These are phyloP conservation scores for Cephalopholis sonnerati DNA, from an alignment of 2,113 vertebrate species.

Conservation along the genomic window DNA sequence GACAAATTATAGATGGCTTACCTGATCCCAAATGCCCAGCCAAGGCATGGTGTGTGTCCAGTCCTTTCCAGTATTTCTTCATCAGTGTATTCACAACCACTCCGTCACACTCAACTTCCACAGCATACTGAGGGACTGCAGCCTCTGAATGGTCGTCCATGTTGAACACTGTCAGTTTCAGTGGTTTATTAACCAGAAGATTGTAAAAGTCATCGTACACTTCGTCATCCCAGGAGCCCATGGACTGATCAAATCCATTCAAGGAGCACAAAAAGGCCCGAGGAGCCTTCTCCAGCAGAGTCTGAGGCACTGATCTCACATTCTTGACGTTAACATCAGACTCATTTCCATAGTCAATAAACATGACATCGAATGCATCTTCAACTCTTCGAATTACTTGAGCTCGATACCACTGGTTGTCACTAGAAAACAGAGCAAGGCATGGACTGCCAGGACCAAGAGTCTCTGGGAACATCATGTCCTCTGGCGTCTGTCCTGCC, in stretches of 20 bases:
- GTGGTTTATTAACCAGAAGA: conserved; percentile 79
- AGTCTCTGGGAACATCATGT: not conserved
- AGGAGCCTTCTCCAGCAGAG: conserved; percentile 78
- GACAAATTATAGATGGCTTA: conserved; percentile 22
- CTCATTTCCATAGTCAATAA: conserved; percentile 90
- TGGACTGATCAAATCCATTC: conserved; percentile 83
- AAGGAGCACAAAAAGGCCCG: conserved; percentile 90
- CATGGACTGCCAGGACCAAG: conserved; percentile 83
- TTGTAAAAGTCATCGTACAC: conserved; percentile 85
- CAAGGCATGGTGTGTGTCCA: not conserved
- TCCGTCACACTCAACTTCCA: conserved; percentile 83
- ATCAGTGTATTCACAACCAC: conserved; percentile 59
- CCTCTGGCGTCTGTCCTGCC: conserved; percentile 65
- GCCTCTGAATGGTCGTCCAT: conserved; percentile 45
- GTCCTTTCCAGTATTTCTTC: conserved; percentile 64
- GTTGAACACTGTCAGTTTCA: conserved; percentile 81
- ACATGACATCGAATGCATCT: conserved; percentile 71
- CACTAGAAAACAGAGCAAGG: conserved; percentile 85
- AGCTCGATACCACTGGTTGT: conserved; percentile 88
- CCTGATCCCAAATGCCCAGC: conserved; percentile 24
- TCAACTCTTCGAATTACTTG: conserved; percentile 72
- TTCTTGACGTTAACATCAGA: conserved; percentile 74
- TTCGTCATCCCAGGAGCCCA: conserved; percentile 83
- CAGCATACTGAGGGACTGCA: conserved; percentile 80
- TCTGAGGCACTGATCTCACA: conserved; percentile 81